Evolutionary conservation across 2,113 vertebrate genomes (phyloP).

Genomic region (Fregetta grallaria): DNA sequence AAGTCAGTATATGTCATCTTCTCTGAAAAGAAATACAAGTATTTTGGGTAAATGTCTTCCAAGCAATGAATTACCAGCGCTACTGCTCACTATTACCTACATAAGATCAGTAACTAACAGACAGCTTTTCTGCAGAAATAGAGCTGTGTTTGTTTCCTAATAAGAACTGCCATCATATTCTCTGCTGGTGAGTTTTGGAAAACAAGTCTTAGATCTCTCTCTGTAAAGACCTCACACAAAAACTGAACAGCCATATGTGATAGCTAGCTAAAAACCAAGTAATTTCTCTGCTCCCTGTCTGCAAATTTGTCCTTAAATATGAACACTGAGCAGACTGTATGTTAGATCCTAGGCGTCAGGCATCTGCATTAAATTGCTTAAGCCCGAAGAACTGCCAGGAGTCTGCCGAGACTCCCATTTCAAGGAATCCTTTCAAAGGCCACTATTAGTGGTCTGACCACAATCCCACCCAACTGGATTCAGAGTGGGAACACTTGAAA

Average conservation of each 20-base stretch:
- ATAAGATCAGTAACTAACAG: conserved; percentile 5
- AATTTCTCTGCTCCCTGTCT: conserved; percentile 16
- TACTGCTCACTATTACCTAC: conserved; percentile 34
- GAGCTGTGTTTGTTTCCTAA: conserved; percentile 43
- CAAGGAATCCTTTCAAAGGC: background rate
- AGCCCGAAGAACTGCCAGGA: background rate
- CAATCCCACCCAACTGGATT: background rate
- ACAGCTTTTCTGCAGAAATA: conserved; percentile 39
- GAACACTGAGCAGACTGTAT: background rate
- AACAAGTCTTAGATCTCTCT: conserved; percentile 20
- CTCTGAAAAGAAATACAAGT: conserved; percentile 29
- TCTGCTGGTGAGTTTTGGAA: conserved; percentile 20
- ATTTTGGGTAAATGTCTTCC: conserved; percentile 19
- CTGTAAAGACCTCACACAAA: conserved; percentile 5
- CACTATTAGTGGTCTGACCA: background rate
- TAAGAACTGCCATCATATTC: conserved; percentile 27
- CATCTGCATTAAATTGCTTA: background rate
- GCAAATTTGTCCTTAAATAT: conserved; percentile 16
- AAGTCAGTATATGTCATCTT: conserved; percentile 42
- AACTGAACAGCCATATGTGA: conserved; percentile 36
- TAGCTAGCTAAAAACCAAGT: conserved; percentile 26
- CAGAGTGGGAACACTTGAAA: background rate
- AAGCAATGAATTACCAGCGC: background rate
- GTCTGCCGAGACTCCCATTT: background rate
- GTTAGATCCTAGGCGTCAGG: background rate